Percentiles rank a stretch among this genome's conserved stretches.
Evolutionary conservation across 2,797 vertebrate species (phyloP).

Genomic region (Heliangelus exortis): DNA sequence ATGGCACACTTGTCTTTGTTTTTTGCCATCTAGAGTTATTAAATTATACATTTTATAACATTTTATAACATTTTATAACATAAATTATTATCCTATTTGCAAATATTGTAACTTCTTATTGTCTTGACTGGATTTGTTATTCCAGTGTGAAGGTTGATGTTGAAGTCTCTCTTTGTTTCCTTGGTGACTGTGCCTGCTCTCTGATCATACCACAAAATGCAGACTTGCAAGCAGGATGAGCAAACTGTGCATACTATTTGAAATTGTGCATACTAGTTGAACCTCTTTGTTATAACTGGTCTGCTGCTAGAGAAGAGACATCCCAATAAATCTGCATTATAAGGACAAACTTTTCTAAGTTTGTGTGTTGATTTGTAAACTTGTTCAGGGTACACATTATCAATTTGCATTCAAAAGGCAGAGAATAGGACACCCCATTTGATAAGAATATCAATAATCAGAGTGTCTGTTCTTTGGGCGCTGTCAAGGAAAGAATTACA

Average conservation of each 20-base stretch:
- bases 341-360: not conserved
- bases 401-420: not conserved
- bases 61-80: conserved; percentile 37
- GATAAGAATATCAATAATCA: not conserved
- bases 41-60: conserved; percentile 51
- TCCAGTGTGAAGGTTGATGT: conserved; percentile 3
- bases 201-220: not conserved
- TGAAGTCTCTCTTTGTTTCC: conserved; percentile 63
- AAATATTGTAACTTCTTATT: conserved; percentile 45
- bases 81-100: conserved; percentile 45
- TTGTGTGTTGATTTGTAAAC: not conserved
- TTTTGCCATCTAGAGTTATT: conserved; percentile 27
- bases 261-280: not conserved
- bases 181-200: conserved; percentile 49
- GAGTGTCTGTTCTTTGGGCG: not conserved
- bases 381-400: not conserved
- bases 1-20: not conserved
- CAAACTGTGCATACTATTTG: not conserved
- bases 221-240: not conserved
- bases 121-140: conserved; percentile 26
- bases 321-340: not conserved
- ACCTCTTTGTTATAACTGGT: not conserved
- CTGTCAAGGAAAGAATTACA: conserved; percentile 30
- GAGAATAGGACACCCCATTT: not conserved
- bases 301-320: not conserved